Evolutionary conservation across 2,888 invertebrate genomes (phyloP), one percentile per base, ranked within the genome.

Genomic region (Eristalinus aeneus): DNA sequence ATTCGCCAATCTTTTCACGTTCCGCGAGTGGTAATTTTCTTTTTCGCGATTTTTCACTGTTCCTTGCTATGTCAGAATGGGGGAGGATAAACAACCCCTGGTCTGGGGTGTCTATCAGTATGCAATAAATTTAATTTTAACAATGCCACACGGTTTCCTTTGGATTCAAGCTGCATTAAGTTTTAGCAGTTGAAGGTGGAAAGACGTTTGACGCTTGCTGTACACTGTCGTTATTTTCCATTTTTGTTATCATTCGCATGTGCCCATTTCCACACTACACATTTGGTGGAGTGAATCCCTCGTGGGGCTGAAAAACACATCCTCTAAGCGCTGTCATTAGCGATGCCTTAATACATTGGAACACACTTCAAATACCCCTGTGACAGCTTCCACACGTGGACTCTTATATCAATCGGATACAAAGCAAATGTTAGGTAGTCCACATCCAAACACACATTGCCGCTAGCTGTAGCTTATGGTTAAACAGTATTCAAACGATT

Each of bases 71-170:
- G 61, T 67, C 67, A 32, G 23, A 1, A 53, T 23, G 23, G 36
- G 20, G 31, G 11, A 12, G 9, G 20, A 16, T 23, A 39, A 58
- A n/a, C 69, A 69, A 36, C 72, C 46, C 39, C 53, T 73, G 11
- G 60, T 77, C 20, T 23, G 20, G 31, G 36, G 34, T 60, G 54
- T 73, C 56, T 67, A 65, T 65, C 61, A 54, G 69, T 46, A 67
- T 67, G 77, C 86, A 86, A 82, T 86, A 86, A 82, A 86, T 86
- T 82, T 71, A 77, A 78, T 82, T 82, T 86, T 27, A 61, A 64
- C 54, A 72, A 75, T 65, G 71, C 65, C 32, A 16, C 4, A 11
- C 32, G 36, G 6, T 27, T 61, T 23, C 53, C 34, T n/a, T 32
- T 32, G 5, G 34, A 2, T 3, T 32, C 6, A 46, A 16, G 46